Base-by-base conservation (phyloP, 2,797 vertebrate species). In the Pagetopsis macropterus region DNA sequence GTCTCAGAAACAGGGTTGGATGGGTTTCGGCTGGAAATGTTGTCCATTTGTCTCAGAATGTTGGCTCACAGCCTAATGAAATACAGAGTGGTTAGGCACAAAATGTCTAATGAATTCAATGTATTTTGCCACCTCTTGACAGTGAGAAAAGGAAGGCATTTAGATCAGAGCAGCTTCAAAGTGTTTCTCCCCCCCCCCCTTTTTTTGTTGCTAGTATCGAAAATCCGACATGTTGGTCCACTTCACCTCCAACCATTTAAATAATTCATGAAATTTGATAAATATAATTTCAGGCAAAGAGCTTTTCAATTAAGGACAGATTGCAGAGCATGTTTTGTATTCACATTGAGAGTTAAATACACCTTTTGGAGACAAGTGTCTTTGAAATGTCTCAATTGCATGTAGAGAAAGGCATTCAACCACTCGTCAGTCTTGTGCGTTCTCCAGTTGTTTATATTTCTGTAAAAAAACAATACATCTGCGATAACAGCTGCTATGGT, bases 291-390 rank as follows among this genome's bases (percentile, higher is more conserved):
- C 59, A 72, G 60, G 74, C 79, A 85, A 89, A 91, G 72, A 88
- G 88, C 87, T 89, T 92, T 92, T 91, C 86, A 91, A 86, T 92
- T 89, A 93, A 87, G 70, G 46, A 72, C 51, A n/a, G 77, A 83
- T 73, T 81, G 78, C 70, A 60, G 65, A 70, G 68, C 46, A 56
- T 7, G 21, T 68, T 44, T 72, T 64, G 65, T 68, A 46, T 31
- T 63, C 45, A 55, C 54, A 77, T 71, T 79, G 77, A 86, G 70
- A 83, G 63, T 51, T 78, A 83, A 88, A 52, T 72, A 57, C 79
- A 84, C 52, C 57, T 79, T 69, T 63, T 75, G 72, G 59, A 70
- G 65, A 83, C 76, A 65, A 72, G 58, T 72, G 79, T 86, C 80
- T 46, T 70, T 75, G 61, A 72, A 69, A 85, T 46, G 49, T 67